Percentiles rank a stretch among this genome's conserved stretches.
phyloP scores from a whole-genome alignment of 2,797 vertebrate species.

The Bufotes viridis region DNA sequence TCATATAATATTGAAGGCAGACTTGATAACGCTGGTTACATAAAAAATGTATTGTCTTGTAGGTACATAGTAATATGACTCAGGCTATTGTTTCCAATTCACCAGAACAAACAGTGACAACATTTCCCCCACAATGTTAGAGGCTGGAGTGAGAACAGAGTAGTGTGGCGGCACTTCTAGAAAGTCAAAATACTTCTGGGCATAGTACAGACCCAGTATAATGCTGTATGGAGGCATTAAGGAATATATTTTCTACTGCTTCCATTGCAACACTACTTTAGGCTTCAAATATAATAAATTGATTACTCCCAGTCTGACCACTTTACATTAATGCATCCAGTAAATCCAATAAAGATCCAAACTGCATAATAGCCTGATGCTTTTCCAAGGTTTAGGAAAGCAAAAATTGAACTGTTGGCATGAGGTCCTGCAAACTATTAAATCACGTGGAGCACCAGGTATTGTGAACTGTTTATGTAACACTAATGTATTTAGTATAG shows the following conservation, averaged over 20 bases:
- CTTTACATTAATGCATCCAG: neutral
- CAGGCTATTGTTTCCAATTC: slow-evolving; percentile 23
- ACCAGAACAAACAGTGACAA: slow-evolving; percentile 9
- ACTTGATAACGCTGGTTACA: slow-evolving; percentile 65
- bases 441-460: neutral
- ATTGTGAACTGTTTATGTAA: neutral
- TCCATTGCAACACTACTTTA: neutral
- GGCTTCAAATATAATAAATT: neutral
- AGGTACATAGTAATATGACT: slow-evolving; percentile 54
- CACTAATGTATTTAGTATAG: neutral
- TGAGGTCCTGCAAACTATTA: neutral
- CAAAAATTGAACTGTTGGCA: neutral
- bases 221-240: neutral
- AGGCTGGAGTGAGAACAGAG: no score
- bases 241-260: neutral
- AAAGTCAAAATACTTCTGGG: no score
- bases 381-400: neutral
- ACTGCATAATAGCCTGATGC: neutral
- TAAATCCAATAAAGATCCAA: neutral
- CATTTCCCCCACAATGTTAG: slow-evolving; percentile 7
- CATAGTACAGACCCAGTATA: neutral
- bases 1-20: slow-evolving; percentile 66
- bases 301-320: neutral
- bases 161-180: no score
- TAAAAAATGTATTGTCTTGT: slow-evolving; percentile 60